These are phyloP conservation scores for Notodromas monacha DNA, from an alignment of 2,888 invertebrate genomes.

Conservation along the genomic window DNA sequence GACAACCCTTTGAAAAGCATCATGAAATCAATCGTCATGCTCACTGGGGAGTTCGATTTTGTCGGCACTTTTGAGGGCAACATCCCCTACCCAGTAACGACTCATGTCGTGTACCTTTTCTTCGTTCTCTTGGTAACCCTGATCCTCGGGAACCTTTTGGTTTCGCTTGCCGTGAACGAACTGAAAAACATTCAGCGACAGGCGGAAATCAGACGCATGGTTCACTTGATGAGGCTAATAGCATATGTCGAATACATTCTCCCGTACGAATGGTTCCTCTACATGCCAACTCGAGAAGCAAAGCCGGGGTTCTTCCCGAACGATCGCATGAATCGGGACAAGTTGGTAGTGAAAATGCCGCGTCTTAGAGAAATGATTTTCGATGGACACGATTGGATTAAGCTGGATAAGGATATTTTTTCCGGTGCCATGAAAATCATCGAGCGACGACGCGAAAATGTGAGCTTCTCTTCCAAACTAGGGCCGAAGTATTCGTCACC, in stretches of 20 bases:
- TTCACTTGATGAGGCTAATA: neutral
- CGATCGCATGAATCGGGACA: too few relatives aligned
- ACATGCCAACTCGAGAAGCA: too few relatives aligned
- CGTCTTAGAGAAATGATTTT: too few relatives aligned
- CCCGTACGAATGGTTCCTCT: neutral
- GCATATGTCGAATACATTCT: neutral
- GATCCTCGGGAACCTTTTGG: conserved; percentile 1
- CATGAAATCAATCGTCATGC: neutral
- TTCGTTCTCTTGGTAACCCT: neutral
- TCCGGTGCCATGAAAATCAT: too few relatives aligned
- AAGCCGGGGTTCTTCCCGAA: too few relatives aligned
- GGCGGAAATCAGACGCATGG: neutral
- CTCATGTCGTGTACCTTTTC: neutral
- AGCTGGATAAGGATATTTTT: too few relatives aligned
- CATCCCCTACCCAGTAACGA: neutral
- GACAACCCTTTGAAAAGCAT: conserved; percentile 1
- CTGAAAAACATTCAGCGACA: neutral
- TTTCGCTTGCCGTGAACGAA: neutral
- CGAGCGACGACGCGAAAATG: too few relatives aligned
- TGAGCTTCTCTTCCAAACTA: too few relatives aligned
- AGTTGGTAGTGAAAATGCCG: too few relatives aligned
- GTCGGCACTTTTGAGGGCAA: neutral
- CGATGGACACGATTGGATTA: too few relatives aligned
- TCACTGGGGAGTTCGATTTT: neutral
- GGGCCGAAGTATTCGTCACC: too few relatives aligned